These are phyloP conservation scores for Mamestra brassicae DNA, from an alignment of 2,888 invertebrate species.

Conservation along the genomic window DNA sequence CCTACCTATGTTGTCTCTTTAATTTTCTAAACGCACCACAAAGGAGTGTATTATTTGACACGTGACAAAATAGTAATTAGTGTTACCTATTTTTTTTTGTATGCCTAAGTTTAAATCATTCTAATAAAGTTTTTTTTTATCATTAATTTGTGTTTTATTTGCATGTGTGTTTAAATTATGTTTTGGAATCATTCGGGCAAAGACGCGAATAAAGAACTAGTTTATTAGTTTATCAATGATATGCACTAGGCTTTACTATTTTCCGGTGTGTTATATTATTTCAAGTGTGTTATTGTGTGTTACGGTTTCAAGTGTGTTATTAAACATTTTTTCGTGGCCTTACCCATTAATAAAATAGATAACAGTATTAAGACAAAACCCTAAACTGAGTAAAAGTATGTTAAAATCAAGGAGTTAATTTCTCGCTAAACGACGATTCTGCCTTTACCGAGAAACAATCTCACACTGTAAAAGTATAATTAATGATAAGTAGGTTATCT, in stretches of 20 bases:
- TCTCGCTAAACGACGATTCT: too few species aligned
- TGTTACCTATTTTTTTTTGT: neutral
- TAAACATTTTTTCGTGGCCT: neutral
- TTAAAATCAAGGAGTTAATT: too few species aligned
- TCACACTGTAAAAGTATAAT: too few species aligned
- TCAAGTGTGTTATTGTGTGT: neutral
- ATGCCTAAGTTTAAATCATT: neutral
- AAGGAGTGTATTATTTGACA: neutral
- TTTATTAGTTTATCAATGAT: neutral
- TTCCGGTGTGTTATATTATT: constrained; percentile 4
- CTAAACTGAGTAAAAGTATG: too few species aligned
- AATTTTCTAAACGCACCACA: neutral
- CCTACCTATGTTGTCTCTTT: too few species aligned
- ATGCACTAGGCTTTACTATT: constrained; percentile 8
- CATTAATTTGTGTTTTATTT: neutral
- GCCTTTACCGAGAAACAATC: too few species aligned
- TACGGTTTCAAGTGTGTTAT: constrained; percentile 2
- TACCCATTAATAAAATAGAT: too few species aligned
- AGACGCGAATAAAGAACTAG: constrained; percentile 5
- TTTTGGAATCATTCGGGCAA: neutral
- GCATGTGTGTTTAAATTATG: neutral
- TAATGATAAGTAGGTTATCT: too few species aligned
- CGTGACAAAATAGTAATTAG: neutral
- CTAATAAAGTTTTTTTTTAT: neutral
- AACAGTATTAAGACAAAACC: too few species aligned